A percentile compares a stretch with the other conserved stretches of the same genome.
These are phyloP conservation scores for Hydractinia echinata DNA, from an alignment of 30 jellyfish, hydroid and myxozoan species.

Conservation along the genomic window DNA sequence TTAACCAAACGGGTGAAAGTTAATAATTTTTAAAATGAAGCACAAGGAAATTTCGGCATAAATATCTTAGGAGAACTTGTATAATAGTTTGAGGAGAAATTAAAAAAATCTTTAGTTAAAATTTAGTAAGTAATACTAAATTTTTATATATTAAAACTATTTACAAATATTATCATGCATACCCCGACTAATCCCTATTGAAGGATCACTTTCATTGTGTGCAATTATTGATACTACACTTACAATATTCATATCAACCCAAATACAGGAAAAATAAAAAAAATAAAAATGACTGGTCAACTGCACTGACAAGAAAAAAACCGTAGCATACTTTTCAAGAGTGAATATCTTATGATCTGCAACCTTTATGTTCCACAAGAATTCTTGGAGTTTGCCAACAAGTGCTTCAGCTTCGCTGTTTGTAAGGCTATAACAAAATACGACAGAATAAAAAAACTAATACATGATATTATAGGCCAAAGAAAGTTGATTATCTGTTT, in stretches of 20 bases:
- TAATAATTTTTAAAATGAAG: no score
- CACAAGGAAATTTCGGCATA: no score
- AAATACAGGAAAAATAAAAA: not conserved
- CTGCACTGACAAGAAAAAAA: not conserved
- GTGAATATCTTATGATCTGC: not conserved
- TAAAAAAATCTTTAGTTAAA: no score
- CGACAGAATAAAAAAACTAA: no score
- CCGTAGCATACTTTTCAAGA: not conserved
- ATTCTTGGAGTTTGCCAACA: not conserved
- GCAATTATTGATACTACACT: not conserved
- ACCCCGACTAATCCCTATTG: no score
- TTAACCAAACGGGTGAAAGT: no score
- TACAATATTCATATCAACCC: not conserved
- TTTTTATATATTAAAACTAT: no score
- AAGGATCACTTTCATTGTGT: no score
- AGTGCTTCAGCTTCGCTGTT: not conserved
- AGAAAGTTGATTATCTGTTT: not conserved
- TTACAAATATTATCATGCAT: no score
- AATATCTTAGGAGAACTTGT: no score
- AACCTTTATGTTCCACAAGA: not conserved
- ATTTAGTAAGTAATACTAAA: no score
- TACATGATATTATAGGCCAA: not conserved
- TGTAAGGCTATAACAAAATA: not conserved
- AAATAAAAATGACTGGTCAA: not conserved
- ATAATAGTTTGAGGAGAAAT: no score